These are phyloP conservation scores for Drymonia ruficornis DNA, from an alignment of 2,888 invertebrate genomes.

Conservation along the genomic window DNA sequence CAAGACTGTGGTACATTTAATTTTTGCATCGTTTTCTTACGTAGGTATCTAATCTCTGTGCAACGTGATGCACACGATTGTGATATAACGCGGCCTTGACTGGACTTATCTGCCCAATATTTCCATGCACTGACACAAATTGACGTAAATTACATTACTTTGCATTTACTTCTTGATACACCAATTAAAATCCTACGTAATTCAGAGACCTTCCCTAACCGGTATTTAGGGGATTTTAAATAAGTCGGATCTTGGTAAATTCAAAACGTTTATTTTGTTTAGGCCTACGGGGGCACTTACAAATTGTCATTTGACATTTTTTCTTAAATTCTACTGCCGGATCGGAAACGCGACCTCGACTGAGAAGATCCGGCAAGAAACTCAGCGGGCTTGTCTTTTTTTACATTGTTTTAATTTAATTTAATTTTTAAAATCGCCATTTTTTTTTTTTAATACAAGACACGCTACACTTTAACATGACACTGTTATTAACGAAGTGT, in stretches of 20 bases:
- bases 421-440: no score
- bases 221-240: background rate
- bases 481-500: no score
- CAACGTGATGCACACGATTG: slow-evolving; percentile 55
- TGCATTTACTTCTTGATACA: slow-evolving; percentile 10
- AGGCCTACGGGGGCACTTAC: no score
- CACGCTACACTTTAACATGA: no score
- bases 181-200: background rate
- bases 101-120: slow-evolving; percentile 63
- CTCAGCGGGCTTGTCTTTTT: no score
- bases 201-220: background rate
- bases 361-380: no score
- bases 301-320: no score
- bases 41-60: slow-evolving; percentile 70
- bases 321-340: no score
- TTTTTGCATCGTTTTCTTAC: slow-evolving; percentile 42
- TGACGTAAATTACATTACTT: slow-evolving; percentile 17
- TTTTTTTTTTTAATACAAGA: no score
- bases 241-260: background rate
- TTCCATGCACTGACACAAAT: slow-evolving; percentile 58
- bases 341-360: no score
- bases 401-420: no score
- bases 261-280: no score
- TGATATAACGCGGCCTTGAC: slow-evolving; percentile 68
- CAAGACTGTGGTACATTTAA: slow-evolving; percentile 16